Evolutionary conservation across 2,113 vertebrate species (phyloP), one percentile per base, ranked within the genome.

Genomic region (Paedocypris sp.): DNA sequence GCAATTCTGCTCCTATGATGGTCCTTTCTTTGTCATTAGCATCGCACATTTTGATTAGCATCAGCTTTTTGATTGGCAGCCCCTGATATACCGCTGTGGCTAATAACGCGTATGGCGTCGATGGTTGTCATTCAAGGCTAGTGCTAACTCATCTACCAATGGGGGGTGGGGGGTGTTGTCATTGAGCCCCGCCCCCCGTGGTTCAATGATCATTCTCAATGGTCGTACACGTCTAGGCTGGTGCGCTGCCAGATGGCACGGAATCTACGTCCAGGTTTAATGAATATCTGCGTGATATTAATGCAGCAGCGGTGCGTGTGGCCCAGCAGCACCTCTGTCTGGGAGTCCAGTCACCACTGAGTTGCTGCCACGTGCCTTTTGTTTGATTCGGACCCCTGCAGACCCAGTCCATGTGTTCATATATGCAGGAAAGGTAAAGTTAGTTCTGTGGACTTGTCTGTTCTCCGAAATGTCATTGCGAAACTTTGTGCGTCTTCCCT

Each of bases 101-200:
- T 80, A 71, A 80, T 77, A 64, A 60, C 73, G 72, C 60, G 73
- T 71, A 58, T 58, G 53, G 70, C 62, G 25, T 58, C 69, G 59
- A 16, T 33, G 51, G 64, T 63, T 78, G 78, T 78, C 77, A 68
- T 63, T 78, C 74, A 78, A 25, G 12, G 22, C 12, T 22, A 15
- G 54, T 11, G 39, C 11, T 58, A 32, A 15, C 68, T 31, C 57
- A 32, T 66, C 60, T 28, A 41, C 69, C 75, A 3, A 64, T 13
- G 20, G 72, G 72, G 76, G 54, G 54, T 57, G 38, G 43, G 54
- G 71, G 75, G 67, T 69, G 72, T 68, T 79, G 77, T 77, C 69
- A 73, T 79, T 56, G 16, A 32, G 26, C 26, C 16, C 16, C 11
- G 3, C 62, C 41, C 59, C 60, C 26, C 22, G 48, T 60, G 53